Evolutionary conservation across 2,113 vertebrate species (phyloP), one percentile per base, ranked within the genome.

Genomic region (Vulpes ferrilata): DNA sequence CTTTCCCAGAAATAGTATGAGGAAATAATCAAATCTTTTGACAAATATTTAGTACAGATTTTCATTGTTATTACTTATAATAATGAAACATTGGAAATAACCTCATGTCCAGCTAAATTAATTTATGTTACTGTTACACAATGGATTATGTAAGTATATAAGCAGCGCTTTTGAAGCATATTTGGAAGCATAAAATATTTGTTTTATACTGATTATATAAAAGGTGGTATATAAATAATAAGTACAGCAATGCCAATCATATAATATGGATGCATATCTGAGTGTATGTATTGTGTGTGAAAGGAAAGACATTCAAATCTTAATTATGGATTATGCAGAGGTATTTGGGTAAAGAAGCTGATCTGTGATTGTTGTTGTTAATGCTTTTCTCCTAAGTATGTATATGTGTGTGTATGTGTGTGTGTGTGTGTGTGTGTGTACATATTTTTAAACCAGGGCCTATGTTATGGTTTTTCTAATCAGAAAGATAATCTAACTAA

Each of bases 81-180:
- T 43, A 83, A 92, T 38, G 90, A 96, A 92, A 83, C 74, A 51
- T 16, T 80, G 25, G 53, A 96, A 92, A 64, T 2, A 87, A 16
- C 4, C 22, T 64, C 79, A 62, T 17, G 0, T 35, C 48, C 19
- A 76, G 10, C 23, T 81, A 86, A 35, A 48, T n/a, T 88, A 85
- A 87, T 71, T 73, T 86, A 53, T 48, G 25, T 5, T 43, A 79
- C 30, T 17, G 81, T 16, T 43, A 69, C 3, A 80, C 81, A 90
- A 12, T 57, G n/a, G 76, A 95, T 25, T 23, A 23, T n/a, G 5
- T n/a, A 85, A 48, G 8, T 15, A 67, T 53, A 20, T 35, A 74
- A 86, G 87, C 23, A 16, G 27, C 43, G 22, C 3, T 67, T 88
- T 55, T 80, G 19, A 88, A 69, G 23, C 11, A 35, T 25, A 48